These are phyloP conservation scores for Diloba caeruleocephala DNA, from an alignment of 2,888 invertebrate species.

Conservation along the genomic window DNA sequence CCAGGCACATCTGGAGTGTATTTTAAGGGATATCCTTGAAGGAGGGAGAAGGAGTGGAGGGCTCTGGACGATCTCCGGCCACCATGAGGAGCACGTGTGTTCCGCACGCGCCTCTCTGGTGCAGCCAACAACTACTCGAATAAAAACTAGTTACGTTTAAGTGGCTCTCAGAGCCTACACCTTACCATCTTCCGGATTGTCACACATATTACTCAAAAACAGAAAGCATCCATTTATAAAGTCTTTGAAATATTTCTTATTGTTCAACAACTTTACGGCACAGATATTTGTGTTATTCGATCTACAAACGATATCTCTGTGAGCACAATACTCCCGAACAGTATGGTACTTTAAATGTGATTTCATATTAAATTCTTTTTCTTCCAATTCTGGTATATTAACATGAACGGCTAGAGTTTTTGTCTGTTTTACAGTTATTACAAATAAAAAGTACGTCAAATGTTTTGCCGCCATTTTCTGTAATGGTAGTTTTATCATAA, in stretches of 20 bases:
- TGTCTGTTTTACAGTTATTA: slow-evolving; percentile 6
- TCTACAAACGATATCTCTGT: slow-evolving; percentile 55
- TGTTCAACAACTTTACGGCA: slow-evolving; percentile 50
- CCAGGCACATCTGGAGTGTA: too few relatives aligned
- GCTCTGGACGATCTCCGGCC: too few relatives aligned
- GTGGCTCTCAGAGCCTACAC: too few relatives aligned
- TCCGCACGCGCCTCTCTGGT: too few relatives aligned
- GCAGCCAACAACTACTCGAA: too few relatives aligned
- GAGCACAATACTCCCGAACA: slow-evolving; percentile 56
- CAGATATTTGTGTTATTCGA: slow-evolving; percentile 61
- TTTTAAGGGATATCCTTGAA: too few relatives aligned
- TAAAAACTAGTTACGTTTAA: too few relatives aligned
- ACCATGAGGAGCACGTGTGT: too few relatives aligned
- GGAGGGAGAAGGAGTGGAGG: too few relatives aligned
- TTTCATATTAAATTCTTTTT: slow-evolving; percentile 19
- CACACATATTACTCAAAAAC: slow-evolving; percentile 75
- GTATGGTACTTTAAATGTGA: slow-evolving; percentile 57
- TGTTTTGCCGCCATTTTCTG: slow-evolving; percentile 29
- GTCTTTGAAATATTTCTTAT: slow-evolving; percentile 54
- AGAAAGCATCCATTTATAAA: slow-evolving; percentile 71
- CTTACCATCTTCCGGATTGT: slow-evolving; percentile 68
- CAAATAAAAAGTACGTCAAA: slow-evolving; percentile 14
- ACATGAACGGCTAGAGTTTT: slow-evolving; percentile 11
- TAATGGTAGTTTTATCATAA: slow-evolving; percentile 1
- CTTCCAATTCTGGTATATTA: slow-evolving; percentile 38